Conservation (phyloP, 2,888 invertebrate genomes). For the Cantharis nigra region DNA sequence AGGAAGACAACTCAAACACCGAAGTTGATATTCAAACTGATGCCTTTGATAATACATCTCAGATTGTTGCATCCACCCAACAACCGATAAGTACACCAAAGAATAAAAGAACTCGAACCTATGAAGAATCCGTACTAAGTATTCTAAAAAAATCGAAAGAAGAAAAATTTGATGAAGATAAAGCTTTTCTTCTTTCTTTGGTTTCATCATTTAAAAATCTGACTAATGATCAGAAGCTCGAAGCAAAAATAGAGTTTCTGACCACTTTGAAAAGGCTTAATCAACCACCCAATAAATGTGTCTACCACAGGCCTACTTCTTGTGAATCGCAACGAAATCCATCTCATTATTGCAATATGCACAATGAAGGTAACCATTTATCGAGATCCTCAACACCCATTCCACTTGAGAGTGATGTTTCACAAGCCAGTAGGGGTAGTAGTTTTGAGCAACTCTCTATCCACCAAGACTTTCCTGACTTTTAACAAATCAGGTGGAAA, state of each 20-base stretch:
- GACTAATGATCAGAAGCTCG: constrained; percentile 12
- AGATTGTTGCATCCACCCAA: background rate
- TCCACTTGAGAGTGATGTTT: background rate
- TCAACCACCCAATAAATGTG: background rate
- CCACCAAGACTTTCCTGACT: background rate
- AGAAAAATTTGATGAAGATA: constrained; percentile 19
- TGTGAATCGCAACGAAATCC: background rate
- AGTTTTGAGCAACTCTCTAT: background rate
- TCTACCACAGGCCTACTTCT: constrained; percentile 1
- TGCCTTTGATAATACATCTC: background rate
- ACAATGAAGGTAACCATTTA: background rate
- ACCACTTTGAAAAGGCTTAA: constrained; percentile 4
- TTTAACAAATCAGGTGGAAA: too few species aligned
- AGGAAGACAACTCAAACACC: constrained; percentile 5
- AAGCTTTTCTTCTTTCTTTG: constrained; percentile 17
- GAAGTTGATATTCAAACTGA: background rate
- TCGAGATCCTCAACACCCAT: background rate
- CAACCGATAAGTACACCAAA: background rate
- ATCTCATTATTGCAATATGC: too few species aligned
- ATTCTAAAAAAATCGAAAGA: background rate
- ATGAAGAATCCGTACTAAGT: background rate
- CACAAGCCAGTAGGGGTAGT: background rate
- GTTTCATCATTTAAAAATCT: constrained; percentile 18
- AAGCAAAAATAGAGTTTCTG: constrained; percentile 15
- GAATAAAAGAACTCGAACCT: background rate